Percentiles rank a stretch among this genome's conserved stretches.
phyloP scores from a whole-genome alignment of 2,888 invertebrate genomes.

The Stenotaenia linearis region DNA sequence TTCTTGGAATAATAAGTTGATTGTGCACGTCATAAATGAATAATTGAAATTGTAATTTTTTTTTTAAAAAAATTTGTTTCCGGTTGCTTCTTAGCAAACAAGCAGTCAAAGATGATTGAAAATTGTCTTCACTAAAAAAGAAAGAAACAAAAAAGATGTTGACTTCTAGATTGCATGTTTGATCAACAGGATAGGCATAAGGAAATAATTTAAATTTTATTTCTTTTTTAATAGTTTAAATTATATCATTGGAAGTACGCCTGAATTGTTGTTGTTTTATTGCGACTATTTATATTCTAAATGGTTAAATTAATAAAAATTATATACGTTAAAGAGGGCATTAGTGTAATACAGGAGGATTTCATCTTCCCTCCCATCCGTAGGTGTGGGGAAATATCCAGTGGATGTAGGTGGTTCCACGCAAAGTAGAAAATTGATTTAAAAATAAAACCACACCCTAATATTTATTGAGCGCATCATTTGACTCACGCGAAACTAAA shows the following conservation, averaged over 20 bases:
- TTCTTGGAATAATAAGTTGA: too few species aligned
- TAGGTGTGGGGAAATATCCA: background rate
- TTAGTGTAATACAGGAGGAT: constrained; percentile 6
- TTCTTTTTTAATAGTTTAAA: background rate
- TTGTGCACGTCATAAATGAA: too few species aligned
- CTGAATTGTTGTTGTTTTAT: background rate
- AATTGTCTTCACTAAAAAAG: too few species aligned
- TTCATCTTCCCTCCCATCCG: background rate
- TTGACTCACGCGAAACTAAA: background rate
- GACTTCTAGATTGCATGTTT: too few species aligned
- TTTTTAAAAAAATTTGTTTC: too few species aligned
- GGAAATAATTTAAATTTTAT: background rate
- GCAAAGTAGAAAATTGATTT: background rate
- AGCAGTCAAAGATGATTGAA: too few species aligned
- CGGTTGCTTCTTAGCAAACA: too few species aligned
- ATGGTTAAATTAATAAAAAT: background rate
- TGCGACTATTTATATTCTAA: background rate
- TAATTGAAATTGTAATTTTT: too few species aligned
- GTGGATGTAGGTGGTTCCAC: constrained; percentile 5
- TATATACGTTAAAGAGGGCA: background rate
- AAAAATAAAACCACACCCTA: background rate
- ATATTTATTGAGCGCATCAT: constrained; percentile 5
- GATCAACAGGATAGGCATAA: background rate
- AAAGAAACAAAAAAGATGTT: too few species aligned
- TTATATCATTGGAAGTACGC: background rate